A percentile compares a stretch with the other conserved stretches of the same genome.
Evolutionary conservation across 2,113 vertebrate species (phyloP).

Genomic region (Vidua chalybeata): DNA sequence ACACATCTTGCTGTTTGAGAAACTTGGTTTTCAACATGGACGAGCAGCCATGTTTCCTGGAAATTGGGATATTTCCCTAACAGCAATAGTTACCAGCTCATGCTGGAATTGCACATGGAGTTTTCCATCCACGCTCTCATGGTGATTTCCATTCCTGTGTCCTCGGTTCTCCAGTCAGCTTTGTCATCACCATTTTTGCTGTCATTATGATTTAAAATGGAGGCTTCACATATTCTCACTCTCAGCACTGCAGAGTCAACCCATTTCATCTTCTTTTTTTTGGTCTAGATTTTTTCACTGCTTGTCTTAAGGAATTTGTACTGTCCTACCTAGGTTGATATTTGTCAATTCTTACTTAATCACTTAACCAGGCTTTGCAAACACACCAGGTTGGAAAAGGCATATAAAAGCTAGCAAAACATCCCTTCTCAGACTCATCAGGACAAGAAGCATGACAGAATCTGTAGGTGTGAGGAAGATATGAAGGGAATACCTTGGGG

Average conservation of each 20-base stretch:
- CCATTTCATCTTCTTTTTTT: background rate
- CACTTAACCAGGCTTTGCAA: background rate
- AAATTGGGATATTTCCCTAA: background rate
- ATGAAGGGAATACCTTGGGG: background rate
- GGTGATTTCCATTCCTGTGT: background rate
- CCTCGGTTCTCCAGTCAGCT: background rate
- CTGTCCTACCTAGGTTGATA: background rate
- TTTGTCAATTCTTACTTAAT: background rate
- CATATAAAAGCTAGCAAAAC: background rate
- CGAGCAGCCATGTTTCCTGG: background rate
- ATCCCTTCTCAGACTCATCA: background rate
- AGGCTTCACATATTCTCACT: background rate
- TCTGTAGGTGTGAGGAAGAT: background rate
- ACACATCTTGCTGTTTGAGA: background rate
- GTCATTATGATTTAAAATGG: background rate
- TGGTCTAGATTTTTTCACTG: background rate
- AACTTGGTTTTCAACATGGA: background rate
- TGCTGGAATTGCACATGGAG: background rate
- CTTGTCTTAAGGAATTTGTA: background rate
- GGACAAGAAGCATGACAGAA: background rate
- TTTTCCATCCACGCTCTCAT: background rate
- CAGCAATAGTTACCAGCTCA: background rate
- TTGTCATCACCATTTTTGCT: background rate
- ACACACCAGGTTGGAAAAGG: background rate
- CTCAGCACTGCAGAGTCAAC: background rate